phyloP scores from a whole-genome alignment of 1,140 invertebrate species.

The Parasteatoda tepidariorum region DNA sequence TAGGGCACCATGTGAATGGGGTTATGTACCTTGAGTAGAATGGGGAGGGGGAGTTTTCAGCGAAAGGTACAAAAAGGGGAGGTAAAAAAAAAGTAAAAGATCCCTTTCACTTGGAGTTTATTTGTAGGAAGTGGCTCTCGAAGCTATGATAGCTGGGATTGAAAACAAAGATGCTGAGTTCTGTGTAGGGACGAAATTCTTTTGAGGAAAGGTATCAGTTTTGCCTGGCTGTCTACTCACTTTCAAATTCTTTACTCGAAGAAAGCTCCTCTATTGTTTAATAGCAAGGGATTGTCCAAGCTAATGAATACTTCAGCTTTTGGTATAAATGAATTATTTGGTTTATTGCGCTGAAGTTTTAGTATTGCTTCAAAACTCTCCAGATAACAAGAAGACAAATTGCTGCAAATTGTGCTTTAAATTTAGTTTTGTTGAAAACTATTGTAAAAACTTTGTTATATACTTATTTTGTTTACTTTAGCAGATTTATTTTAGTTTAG shows the following conservation, averaged over 20 bases:
- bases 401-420: no score
- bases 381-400: no score
- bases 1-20: neutral
- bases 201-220: constrained; percentile 2
- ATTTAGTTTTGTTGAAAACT: no score
- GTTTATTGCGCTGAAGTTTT: neutral
- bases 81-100: neutral
- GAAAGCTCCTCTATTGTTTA: constrained; percentile 29
- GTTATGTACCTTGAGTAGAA: neutral
- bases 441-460: no score
- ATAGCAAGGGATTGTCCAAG: neutral
- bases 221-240: neutral
- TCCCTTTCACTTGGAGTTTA: neutral
- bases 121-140: constrained; percentile 42
- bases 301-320: neutral
- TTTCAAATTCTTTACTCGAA: constrained; percentile 26
- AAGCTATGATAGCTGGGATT: constrained; percentile 44
- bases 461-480: no score
- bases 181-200: neutral
- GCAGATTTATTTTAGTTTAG: no score
- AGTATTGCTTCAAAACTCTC: no score
- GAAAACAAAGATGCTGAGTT: constrained; percentile 33
- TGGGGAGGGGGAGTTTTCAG: neutral
- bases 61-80: neutral
- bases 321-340: neutral